Evolutionary conservation across 2,888 invertebrate genomes (phyloP), one percentile per base, ranked within the genome.

Genomic region (Stenodera caucasica): DNA sequence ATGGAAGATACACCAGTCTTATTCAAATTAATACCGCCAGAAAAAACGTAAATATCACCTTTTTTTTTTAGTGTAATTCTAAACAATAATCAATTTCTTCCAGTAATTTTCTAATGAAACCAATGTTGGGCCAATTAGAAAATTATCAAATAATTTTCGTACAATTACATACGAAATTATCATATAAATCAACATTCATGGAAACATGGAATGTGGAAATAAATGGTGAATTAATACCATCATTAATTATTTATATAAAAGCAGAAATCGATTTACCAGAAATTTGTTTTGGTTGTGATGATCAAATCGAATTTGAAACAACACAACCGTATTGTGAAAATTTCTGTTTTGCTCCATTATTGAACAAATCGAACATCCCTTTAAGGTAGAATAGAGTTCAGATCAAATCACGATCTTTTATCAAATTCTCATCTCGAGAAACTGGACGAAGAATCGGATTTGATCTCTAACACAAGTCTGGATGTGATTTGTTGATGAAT

Each of bases 121-220:
- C 84, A 2, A 78, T 78, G 77, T 67, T 79, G 55, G 82, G 82
- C 32, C 64, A 80, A 33, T 77, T 83, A 56, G 55, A 72, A 57
- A 70, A 75, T 51, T 76, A 74, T 63, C 79, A 80, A 60, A 75
- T 83, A 29, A 71, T 83, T 11, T 73, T 72, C 0, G 76, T 81
- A 0, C 77, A 79, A 61, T 71, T 83, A 58, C 72, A 74, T 60
- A 75, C 80, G 2, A 72, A 72, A 49, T 8, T 53, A 1, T 61
- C 64, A 2, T 60, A 70, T 12, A 70, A 78, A 57, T 71, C 72
- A 15, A 65, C 75, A 2, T 81, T 80, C 63, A 61, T 75, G 1
- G 83, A 84, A 71, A 72, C 77, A 45, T 84, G 84, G 83, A 68
- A 72, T 1, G 56, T 83, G 23, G 74, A 78, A 57, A 72, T 83